Percentiles rank a stretch among this genome's conserved stretches.
phyloP scores from a whole-genome alignment of 1,140 invertebrate species.

The Physella acuta region DNA sequence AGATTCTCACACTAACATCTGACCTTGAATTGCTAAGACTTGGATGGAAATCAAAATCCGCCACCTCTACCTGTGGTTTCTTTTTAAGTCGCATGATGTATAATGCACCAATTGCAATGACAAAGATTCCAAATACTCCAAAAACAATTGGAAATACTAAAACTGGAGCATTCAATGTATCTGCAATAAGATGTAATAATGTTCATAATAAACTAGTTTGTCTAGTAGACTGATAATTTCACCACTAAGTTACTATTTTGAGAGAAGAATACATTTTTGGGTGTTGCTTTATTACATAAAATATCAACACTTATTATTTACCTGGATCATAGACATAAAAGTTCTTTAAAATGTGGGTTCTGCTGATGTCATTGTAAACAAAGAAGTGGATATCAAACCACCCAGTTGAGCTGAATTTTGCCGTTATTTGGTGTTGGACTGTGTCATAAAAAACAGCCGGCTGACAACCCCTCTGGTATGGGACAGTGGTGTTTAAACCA shows the following conservation, averaged over 20 bases:
- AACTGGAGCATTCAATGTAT: conserved; percentile 19
- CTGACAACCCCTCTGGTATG: conserved; percentile 4
- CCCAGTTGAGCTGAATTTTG: conserved; percentile 4
- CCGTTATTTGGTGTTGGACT: conserved; percentile 21
- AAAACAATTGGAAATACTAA: conserved; percentile 29
- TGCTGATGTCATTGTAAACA: conserved; percentile 33
- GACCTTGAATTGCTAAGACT: neutral
- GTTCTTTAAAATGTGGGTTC: neutral
- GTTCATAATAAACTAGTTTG: too few relatives aligned
- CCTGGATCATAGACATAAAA: conserved; percentile 28
- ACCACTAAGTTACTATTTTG: too few relatives aligned
- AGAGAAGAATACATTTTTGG: too few relatives aligned
- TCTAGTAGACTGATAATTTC: too few relatives aligned
- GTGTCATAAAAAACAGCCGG: conserved; percentile 16
- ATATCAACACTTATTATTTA: neutral
- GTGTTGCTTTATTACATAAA: too few relatives aligned
- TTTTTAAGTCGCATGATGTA: conserved; percentile 28
- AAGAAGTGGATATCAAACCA: conserved; percentile 27
- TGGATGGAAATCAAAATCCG: conserved; percentile 37
- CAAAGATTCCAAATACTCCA: conserved; percentile 22
- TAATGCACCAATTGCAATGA: conserved; percentile 20
- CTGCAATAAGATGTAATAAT: too few relatives aligned
- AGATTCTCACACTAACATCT: neutral
- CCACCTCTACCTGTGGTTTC: conserved; percentile 31
- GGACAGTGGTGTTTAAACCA: conserved; percentile 1